These are phyloP conservation scores for Synergus umbraculus DNA, from an alignment of 2,888 invertebrate species.

Conservation along the genomic window DNA sequence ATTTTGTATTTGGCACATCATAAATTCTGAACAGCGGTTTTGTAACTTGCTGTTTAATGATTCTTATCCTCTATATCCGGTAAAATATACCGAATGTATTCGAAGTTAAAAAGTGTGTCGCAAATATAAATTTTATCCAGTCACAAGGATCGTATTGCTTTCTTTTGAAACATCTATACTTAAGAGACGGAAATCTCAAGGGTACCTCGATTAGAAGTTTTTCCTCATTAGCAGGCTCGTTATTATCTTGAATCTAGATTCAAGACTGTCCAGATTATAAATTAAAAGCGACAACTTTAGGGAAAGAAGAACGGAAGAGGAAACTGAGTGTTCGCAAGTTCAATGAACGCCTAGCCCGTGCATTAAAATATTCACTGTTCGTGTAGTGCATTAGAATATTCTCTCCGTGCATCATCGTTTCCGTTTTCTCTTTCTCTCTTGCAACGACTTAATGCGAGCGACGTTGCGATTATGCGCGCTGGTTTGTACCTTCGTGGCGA, in stretches of 20 bases:
- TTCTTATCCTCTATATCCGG: neutral
- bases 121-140: neutral
- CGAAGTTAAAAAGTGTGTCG: neutral
- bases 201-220: neutral
- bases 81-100: neutral
- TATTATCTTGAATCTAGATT: neutral
- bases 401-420: slow-evolving; percentile 58
- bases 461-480: slow-evolving; percentile 59
- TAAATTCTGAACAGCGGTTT: neutral
- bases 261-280: neutral
- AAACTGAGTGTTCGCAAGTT: slow-evolving; percentile 63
- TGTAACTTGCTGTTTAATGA: neutral
- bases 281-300: slow-evolving; percentile 42
- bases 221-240: neutral
- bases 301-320: slow-evolving; percentile 54
- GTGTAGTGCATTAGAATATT: slow-evolving; percentile 67
- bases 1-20: slow-evolving; percentile 12
- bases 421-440: slow-evolving; percentile 44
- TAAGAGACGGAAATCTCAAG: neutral
- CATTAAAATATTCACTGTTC: slow-evolving; percentile 70
- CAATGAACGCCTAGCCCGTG: slow-evolving; percentile 71
- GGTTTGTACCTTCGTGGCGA: slow-evolving; percentile 54
- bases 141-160: no score
- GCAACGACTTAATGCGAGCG: slow-evolving; percentile 63
- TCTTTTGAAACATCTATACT: neutral